Conservation (phyloP, 1,140 invertebrate species). For the Lerema accius region DNA sequence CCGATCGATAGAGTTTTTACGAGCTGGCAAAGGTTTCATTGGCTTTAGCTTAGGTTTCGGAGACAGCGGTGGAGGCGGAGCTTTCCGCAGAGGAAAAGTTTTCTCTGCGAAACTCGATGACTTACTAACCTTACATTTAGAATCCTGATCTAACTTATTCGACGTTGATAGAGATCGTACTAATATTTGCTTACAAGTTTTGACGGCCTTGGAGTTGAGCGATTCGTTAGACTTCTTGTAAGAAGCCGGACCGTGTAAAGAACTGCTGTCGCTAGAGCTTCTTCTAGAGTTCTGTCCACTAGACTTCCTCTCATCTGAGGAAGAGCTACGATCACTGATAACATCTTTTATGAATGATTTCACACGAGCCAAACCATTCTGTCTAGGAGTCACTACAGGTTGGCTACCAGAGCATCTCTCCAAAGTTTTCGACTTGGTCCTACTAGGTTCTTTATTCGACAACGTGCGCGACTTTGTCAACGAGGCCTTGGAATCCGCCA, state of each 20-base stretch:
- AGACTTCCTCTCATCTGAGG: conserved; percentile 76
- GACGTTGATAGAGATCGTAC: conserved; percentile 78
- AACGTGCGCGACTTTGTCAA: conserved; percentile 65
- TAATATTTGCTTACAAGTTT: conserved; percentile 80
- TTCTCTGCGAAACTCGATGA: conserved; percentile 81
- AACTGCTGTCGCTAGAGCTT: conserved; percentile 75
- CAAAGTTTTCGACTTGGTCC: conserved; percentile 71
- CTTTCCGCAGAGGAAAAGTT: conserved; percentile 76
- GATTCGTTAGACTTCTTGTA: conserved; percentile 73
- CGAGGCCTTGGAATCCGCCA: conserved; percentile 82
- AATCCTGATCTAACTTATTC: conserved; percentile 75
- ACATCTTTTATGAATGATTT: conserved; percentile 82
- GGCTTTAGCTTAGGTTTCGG: conserved; percentile 80
- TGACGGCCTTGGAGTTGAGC: conserved; percentile 74
- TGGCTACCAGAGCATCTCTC: conserved; percentile 62
- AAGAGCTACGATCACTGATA: conserved; percentile 79
- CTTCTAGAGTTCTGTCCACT: conserved; percentile 74
- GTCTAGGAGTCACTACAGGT: conserved; percentile 80
- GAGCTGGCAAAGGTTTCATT: conserved; percentile 72
- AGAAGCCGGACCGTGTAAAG: conserved; percentile 61
- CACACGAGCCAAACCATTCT: conserved; percentile 75
- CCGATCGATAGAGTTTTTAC: conserved; percentile 51
- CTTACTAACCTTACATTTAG: conserved; percentile 75
- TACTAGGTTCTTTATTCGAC: conserved; percentile 65
- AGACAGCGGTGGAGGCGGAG: conserved; percentile 80